Conservation (phyloP, 1,140 invertebrate species). For the Hylaeus volcanicus region DNA sequence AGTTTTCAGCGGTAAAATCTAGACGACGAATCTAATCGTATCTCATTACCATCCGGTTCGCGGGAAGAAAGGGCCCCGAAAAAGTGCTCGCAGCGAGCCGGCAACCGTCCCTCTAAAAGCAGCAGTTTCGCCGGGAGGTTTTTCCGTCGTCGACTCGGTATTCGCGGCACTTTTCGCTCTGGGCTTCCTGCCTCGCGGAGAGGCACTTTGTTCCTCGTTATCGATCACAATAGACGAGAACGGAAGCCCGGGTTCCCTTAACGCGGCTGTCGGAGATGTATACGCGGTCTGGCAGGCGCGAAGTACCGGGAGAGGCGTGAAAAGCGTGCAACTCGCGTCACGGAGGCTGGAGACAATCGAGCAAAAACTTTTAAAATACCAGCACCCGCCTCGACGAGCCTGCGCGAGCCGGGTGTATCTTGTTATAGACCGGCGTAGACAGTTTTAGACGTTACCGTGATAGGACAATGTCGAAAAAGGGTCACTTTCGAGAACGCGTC, state of each 20-base stretch:
- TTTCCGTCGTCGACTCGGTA: slow-evolving; percentile 20
- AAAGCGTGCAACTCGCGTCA: background rate
- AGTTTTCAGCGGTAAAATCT: background rate
- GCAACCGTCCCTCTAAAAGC: slow-evolving; percentile 23
- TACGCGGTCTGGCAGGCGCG: background rate
- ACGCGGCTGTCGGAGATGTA: slow-evolving; percentile 14
- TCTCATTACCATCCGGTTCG: background rate
- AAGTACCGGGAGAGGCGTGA: background rate
- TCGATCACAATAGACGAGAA: slow-evolving; percentile 38
- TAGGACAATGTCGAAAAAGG: too few species aligned
- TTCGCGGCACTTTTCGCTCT: slow-evolving; percentile 30
- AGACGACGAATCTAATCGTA: background rate
- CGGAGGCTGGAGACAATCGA: slow-evolving; percentile 15
- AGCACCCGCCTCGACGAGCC: background rate
- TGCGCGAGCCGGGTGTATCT: background rate
- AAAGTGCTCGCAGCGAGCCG: slow-evolving; percentile 9
- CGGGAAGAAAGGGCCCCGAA: background rate
- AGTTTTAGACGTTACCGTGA: too few species aligned
- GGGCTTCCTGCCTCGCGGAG: slow-evolving; percentile 26
- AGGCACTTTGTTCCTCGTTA: slow-evolving; percentile 52
- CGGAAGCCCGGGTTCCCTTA: slow-evolving; percentile 1
- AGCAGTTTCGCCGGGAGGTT: slow-evolving; percentile 3
- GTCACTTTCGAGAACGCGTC: too few species aligned
- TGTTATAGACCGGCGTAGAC: background rate
- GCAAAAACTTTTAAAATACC: slow-evolving; percentile 30